A percentile compares a stretch with the other conserved stretches of the same genome.
Conservation (phyloP, 2,888 invertebrate genomes). For the Tetragonula carbonaria region DNA sequence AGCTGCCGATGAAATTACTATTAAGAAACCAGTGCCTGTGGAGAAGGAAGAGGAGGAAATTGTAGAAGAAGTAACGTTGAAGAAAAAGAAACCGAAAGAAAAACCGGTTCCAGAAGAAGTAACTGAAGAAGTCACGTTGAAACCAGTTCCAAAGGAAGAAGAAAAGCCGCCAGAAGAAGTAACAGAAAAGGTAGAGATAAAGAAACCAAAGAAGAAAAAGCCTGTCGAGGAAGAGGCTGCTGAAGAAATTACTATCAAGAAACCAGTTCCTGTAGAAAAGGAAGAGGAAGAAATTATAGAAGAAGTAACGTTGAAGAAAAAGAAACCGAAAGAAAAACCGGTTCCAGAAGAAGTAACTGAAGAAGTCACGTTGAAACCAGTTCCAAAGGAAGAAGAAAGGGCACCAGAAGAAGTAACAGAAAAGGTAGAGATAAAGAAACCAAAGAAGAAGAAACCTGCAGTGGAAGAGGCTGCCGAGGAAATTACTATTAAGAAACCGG, state of each 20-base stretch:
- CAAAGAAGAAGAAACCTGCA: slow-evolving; percentile 68
- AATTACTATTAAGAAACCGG: slow-evolving; percentile 77
- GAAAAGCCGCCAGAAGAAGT: slow-evolving; percentile 76
- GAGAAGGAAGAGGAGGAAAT: slow-evolving; percentile 69
- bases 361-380: slow-evolving; percentile 68
- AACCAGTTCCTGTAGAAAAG: slow-evolving; percentile 68
- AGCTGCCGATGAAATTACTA: slow-evolving; percentile 84
- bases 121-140: slow-evolving; percentile 68
- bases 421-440: slow-evolving; percentile 70
- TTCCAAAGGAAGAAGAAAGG: slow-evolving; percentile 77
- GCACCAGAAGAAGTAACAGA: slow-evolving; percentile 73
- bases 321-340: slow-evolving; percentile 79
- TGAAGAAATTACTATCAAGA: slow-evolving; percentile 83
- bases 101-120: slow-evolving; percentile 77
- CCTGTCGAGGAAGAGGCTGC: slow-evolving; percentile 80
- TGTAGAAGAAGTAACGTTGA: slow-evolving; percentile 78
- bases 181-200: slow-evolving; percentile 68
- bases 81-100: slow-evolving; percentile 80
- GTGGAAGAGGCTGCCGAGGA: slow-evolving; percentile 84
- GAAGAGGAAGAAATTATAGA: slow-evolving; percentile 65
- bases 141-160: slow-evolving; percentile 73
- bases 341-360: slow-evolving; percentile 70
- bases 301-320: slow-evolving; percentile 83
- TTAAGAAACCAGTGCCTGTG: slow-evolving; percentile 70
- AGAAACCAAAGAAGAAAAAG: slow-evolving; percentile 70